These are phyloP conservation scores for Brachionus koreanus DNA, from an alignment of 1,140 invertebrate genomes.

Conservation along the genomic window DNA sequence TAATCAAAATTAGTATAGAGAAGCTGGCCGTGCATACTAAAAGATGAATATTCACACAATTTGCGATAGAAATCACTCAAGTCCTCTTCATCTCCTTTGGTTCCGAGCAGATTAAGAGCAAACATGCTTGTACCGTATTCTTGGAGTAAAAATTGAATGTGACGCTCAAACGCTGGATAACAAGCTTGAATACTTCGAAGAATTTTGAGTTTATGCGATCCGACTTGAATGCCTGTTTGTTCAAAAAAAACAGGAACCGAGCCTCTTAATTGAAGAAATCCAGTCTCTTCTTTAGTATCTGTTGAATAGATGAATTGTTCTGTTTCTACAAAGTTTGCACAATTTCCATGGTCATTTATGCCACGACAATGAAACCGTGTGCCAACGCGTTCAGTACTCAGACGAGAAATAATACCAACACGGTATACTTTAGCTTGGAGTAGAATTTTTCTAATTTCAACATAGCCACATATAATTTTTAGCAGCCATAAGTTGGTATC, in stretches of 20 bases:
- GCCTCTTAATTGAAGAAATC: slow-evolving; percentile 31
- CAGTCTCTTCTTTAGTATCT: slow-evolving; percentile 52
- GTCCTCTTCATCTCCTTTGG: slow-evolving; percentile 32
- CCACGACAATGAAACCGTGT: slow-evolving; percentile 88
- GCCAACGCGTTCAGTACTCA: slow-evolving; percentile 81
- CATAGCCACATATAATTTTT: slow-evolving; percentile 41
- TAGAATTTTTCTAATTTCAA: slow-evolving; percentile 9
- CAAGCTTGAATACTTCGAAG: slow-evolving; percentile 54
- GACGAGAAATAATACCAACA: slow-evolving; percentile 73
- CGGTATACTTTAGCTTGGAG: slow-evolving; percentile 11
- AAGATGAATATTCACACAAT: slow-evolving; percentile 25
- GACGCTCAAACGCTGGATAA: slow-evolving; percentile 36
- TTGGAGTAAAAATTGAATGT: slow-evolving; percentile 20
- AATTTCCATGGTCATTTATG: slow-evolving; percentile 96
- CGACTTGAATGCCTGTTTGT: slow-evolving; percentile 66
- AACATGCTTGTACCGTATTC: not conserved
- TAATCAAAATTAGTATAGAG: slow-evolving; percentile 15
- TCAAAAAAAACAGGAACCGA: slow-evolving; percentile 44
- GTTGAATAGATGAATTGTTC: slow-evolving; percentile 67
- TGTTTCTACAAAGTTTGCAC: slow-evolving; percentile 99
- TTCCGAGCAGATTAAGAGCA: slow-evolving; percentile 1
- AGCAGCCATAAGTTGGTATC: slow-evolving; percentile 27
- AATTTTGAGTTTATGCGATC: slow-evolving; percentile 95
- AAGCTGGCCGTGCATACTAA: not conserved
- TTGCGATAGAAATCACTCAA: slow-evolving; percentile 22